phyloP scores from a whole-genome alignment of 2,113 vertebrate genomes.

The Apus apus region DNA sequence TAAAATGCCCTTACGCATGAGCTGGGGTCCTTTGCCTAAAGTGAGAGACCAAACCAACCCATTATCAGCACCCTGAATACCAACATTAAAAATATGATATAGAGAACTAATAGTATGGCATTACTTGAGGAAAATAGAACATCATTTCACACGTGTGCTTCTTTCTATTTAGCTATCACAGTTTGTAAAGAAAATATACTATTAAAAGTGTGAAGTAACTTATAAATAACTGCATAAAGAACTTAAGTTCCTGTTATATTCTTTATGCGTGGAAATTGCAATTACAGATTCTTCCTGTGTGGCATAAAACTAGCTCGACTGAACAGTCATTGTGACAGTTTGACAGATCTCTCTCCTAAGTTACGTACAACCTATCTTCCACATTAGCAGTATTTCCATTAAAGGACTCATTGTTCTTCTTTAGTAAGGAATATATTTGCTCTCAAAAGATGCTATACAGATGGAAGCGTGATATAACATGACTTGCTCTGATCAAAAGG shows the following conservation, averaged over 20 bases:
- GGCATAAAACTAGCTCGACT: not conserved
- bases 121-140: not conserved
- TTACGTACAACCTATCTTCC: not conserved
- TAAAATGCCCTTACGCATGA: not conserved
- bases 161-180: not conserved
- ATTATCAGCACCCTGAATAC: not conserved
- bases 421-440: not conserved
- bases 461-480: not conserved
- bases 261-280: not conserved
- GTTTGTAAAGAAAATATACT: not conserved
- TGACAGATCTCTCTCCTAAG: not conserved
- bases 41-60: not conserved
- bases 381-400: not conserved
- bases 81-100: rapidly evolving
- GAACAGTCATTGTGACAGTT: not conserved
- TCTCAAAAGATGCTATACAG: not conserved
- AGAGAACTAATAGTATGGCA: not conserved
- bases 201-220: not conserved
- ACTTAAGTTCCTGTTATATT: not conserved
- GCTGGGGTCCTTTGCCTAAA: not conserved
- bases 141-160: not conserved
- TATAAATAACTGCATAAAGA: not conserved
- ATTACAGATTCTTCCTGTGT: not conserved
- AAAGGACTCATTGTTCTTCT: not conserved
- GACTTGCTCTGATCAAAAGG: not conserved